Conservation (phyloP, 2,888 invertebrate genomes). For the Corbicula japonica region DNA sequence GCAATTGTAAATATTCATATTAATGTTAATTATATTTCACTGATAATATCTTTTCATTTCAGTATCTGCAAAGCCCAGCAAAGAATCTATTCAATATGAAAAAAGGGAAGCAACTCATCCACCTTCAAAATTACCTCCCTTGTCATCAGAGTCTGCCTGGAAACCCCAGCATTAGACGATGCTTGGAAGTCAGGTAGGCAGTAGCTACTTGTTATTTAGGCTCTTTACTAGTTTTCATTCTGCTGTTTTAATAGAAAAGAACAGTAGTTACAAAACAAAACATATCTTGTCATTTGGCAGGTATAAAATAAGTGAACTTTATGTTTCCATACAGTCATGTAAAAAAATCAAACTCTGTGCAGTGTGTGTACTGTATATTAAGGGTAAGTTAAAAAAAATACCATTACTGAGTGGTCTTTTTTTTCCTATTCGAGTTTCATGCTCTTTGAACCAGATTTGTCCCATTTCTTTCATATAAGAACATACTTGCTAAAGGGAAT, state of each 20-base stretch:
- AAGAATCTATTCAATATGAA: constrained; percentile 6
- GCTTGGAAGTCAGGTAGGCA: constrained; percentile 70
- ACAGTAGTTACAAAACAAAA: not conserved
- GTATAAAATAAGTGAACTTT: not conserved
- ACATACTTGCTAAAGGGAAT: too few relatives aligned
- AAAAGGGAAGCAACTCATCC: constrained; percentile 25
- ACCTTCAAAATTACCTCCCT: constrained; percentile 63
- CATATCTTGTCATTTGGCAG: not conserved
- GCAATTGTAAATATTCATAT: too few relatives aligned
- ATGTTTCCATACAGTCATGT: too few relatives aligned
- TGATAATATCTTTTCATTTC: too few relatives aligned
- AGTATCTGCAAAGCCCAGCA: constrained; percentile 12
- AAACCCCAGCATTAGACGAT: constrained; percentile 70
- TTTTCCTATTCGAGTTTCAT: too few relatives aligned
- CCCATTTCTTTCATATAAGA: too few relatives aligned
- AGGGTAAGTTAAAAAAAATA: too few relatives aligned
- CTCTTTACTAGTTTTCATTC: not conserved
- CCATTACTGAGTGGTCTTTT: too few relatives aligned
- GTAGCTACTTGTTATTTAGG: not conserved
- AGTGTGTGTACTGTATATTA: too few relatives aligned
- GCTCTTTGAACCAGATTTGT: too few relatives aligned
- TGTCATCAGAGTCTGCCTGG: constrained; percentile 78
- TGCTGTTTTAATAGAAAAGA: not conserved
- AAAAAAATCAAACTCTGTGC: too few relatives aligned
- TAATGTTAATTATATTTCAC: too few relatives aligned